Percentiles rank a stretch among this genome's conserved stretches.
Evolutionary conservation across 2,113 vertebrate genomes (phyloP).

Genomic region (Vidua chalybeata): DNA sequence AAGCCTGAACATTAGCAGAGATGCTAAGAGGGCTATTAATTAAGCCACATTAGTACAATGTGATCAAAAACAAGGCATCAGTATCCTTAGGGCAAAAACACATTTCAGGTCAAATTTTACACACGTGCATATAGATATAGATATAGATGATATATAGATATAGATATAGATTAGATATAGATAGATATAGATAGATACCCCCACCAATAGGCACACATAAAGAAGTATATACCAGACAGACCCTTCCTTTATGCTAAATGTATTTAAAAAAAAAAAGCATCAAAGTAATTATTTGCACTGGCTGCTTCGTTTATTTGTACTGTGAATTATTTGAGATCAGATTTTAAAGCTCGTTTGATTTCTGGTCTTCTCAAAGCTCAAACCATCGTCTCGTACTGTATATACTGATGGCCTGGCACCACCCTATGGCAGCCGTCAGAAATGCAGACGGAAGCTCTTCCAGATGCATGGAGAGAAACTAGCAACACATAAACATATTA

Average conservation of each 20-base stretch:
- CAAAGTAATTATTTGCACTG: slow-evolving; percentile 50
- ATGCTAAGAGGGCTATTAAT: slow-evolving; percentile 48
- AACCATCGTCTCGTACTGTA: slow-evolving; percentile 11
- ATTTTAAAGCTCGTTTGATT: slow-evolving; percentile 37
- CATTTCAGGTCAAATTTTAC: slow-evolving; percentile 66
- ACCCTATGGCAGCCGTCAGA: slow-evolving; percentile 73
- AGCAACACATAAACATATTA: background rate
- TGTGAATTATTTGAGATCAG: slow-evolving; percentile 57
- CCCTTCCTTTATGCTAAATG: slow-evolving; percentile 29
- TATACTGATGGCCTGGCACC: slow-evolving; percentile 75
- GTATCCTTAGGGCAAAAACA: slow-evolving; percentile 48
- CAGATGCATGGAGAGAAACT: background rate
- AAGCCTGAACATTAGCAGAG: background rate
- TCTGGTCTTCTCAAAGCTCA: background rate
- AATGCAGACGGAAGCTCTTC: slow-evolving; percentile 41
- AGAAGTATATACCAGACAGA: slow-evolving; percentile 19
- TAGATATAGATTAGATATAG: too few relatives aligned
- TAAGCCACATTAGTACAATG: slow-evolving; percentile 37
- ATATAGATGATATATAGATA: fast-evolving
- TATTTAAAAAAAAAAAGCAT: background rate
- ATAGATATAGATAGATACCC: fast-evolving
- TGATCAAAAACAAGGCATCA: slow-evolving; percentile 38
- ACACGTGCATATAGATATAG: background rate
- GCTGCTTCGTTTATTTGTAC: slow-evolving; percentile 54
- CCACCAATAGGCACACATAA: background rate